Percentiles rank a stretch among this genome's conserved stretches.
Conservation (phyloP, 2,113 vertebrate species). For the Dissostichus mawsoni region DNA sequence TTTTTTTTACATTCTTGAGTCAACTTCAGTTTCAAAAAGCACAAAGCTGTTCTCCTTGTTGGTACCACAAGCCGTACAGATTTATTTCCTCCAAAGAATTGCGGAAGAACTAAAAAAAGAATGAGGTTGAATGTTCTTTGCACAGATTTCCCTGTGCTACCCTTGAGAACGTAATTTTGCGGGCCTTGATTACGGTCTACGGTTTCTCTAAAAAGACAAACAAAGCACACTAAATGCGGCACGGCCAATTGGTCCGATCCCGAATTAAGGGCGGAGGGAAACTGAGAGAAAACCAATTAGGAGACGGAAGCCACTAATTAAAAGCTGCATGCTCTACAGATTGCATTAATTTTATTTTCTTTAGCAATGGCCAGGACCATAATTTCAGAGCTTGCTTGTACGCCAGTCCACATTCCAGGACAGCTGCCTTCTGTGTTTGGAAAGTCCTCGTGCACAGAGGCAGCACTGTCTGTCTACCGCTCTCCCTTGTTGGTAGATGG, state of each 20-base stretch:
- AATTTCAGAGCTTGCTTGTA: constrained; percentile 72
- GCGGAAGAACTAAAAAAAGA: constrained; percentile 42
- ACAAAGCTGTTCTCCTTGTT: constrained; percentile 8
- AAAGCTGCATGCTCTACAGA: constrained; percentile 83
- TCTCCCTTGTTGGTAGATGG: constrained; percentile 50
- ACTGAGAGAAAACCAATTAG: constrained; percentile 81
- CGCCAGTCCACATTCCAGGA: constrained; percentile 73
- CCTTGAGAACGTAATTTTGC: constrained; percentile 63
- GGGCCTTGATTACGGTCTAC: constrained; percentile 78
- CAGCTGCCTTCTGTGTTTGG: constrained; percentile 68
- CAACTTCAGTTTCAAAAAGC: constrained; percentile 20
- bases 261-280: constrained; percentile 63
- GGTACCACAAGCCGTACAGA: neutral
- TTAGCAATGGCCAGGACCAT: constrained; percentile 72
- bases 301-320: constrained; percentile 86
- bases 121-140: constrained; percentile 41
- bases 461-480: constrained; percentile 51
- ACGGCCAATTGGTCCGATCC: constrained; percentile 75
- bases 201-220: constrained; percentile 82
- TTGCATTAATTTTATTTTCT: constrained; percentile 86
- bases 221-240: constrained; percentile 77
- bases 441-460: constrained; percentile 69
- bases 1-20: neutral
- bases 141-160: constrained; percentile 26
- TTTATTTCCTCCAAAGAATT: constrained; percentile 13